These are phyloP conservation scores for Sardina pilchardus DNA, from an alignment of 2,113 vertebrate species.

Conservation along the genomic window DNA sequence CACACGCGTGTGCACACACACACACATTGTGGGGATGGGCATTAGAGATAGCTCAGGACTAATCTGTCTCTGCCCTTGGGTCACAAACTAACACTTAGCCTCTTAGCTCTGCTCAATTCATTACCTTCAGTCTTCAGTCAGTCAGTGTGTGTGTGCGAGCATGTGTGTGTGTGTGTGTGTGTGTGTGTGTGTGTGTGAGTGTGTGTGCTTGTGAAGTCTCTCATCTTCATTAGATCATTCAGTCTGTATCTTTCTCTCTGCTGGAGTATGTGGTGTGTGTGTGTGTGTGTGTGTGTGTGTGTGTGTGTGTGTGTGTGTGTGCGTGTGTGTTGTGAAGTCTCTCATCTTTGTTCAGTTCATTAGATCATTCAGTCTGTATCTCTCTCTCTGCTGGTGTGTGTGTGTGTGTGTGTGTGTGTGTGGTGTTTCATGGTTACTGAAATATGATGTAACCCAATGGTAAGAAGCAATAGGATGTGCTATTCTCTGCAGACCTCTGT, in stretches of 20 bases:
- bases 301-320: slow-evolving; percentile 1
- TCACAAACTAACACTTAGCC: background rate
- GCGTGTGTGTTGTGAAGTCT: background rate
- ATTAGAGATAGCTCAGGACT: background rate
- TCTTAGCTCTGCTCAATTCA: background rate
- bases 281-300: slow-evolving; percentile 44
- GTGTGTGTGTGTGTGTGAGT: background rate
- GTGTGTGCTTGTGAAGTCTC: background rate
- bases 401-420: slow-evolving; percentile 23
- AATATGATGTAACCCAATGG: background rate
- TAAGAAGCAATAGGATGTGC: background rate
- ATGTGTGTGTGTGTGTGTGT: slow-evolving; percentile 31
- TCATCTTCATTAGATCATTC: background rate
- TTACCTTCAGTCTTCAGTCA: background rate
- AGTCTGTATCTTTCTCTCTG: background rate
- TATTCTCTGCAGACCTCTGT: background rate
- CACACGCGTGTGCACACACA: background rate
- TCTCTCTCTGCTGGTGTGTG: background rate
- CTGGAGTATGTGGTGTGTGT: background rate
- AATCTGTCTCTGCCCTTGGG: background rate
- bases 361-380: background rate
- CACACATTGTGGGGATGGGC: background rate
- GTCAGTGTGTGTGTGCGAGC: slow-evolving; percentile 13
- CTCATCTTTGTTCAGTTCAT: background rate
- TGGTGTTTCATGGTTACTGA: background rate